Conservation (phyloP, 2,113 vertebrate species). For the Oreotrochilus melanogaster region DNA sequence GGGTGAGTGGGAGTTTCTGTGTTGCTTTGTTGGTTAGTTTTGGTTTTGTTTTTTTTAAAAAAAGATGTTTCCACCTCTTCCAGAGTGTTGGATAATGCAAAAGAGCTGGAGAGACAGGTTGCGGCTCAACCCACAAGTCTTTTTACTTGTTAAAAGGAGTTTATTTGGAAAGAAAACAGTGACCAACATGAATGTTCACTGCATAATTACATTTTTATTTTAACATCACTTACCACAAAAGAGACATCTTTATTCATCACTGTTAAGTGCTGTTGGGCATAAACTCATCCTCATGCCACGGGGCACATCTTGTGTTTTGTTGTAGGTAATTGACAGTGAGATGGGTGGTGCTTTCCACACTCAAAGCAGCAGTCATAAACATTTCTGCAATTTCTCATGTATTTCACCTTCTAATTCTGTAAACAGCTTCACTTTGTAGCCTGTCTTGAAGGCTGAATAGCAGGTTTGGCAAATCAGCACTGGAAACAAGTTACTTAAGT, state of each 20-base stretch:
- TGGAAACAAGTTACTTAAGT: background rate
- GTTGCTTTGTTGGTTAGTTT: no score
- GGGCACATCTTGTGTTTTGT: background rate
- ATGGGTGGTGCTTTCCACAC: rapidly evolving
- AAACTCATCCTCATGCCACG: rapidly evolving
- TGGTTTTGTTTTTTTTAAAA: no score
- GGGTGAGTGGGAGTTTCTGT: no score
- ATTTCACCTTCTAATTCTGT: background rate
- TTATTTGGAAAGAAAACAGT: background rate
- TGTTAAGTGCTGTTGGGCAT: background rate
- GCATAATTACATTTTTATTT: background rate
- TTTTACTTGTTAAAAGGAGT: background rate
- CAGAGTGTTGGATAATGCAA: background rate
- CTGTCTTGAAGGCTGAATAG: background rate
- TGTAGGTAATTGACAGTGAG: background rate
- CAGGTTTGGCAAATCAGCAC: background rate
- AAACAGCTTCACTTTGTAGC: background rate
- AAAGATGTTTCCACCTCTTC: background rate
- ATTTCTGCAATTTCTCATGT: background rate
- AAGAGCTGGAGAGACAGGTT: background rate
- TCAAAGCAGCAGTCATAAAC: background rate
- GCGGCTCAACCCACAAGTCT: background rate
- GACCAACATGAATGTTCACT: background rate
- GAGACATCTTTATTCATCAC: no score
- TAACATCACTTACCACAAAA: background rate